A percentile compares a stretch with the other conserved stretches of the same genome.
Conservation (phyloP, 2,888 invertebrate genomes). For the Hyles lineata region DNA sequence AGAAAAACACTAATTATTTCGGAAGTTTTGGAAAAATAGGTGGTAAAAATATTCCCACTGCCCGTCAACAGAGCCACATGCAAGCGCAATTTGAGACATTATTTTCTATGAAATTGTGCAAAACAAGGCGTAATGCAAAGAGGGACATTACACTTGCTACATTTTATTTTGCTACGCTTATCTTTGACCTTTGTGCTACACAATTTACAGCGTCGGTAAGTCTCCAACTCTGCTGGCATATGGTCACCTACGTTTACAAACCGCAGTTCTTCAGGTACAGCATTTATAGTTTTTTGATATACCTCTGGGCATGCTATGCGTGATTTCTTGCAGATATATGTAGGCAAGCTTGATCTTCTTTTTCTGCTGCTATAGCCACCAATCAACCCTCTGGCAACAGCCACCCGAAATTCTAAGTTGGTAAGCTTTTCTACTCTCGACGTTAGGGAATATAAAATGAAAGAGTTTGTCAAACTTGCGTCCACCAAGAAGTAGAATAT, state of each 20-base stretch:
- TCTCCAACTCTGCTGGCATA: slow-evolving; percentile 34
- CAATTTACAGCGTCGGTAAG: slow-evolving; percentile 35
- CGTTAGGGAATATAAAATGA: slow-evolving; percentile 38
- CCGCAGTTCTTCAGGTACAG: slow-evolving; percentile 41
- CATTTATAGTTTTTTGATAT: slow-evolving; percentile 37
- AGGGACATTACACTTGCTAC: slow-evolving; percentile 34
- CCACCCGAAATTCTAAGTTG: slow-evolving; percentile 41
- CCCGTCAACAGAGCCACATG: slow-evolving; percentile 31
- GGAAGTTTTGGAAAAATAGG: slow-evolving; percentile 28
- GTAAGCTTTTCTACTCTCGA: slow-evolving; percentile 37
- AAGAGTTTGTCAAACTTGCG: slow-evolving; percentile 43
- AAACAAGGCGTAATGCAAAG: slow-evolving; percentile 37
- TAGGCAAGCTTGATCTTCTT: slow-evolving; percentile 33
- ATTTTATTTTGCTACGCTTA: slow-evolving; percentile 38
- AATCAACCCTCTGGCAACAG: slow-evolving; percentile 41
- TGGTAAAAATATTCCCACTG: slow-evolving; percentile 35
- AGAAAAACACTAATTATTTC: slow-evolving; percentile 6
- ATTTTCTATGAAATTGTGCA: slow-evolving; percentile 34
- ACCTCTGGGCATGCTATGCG: slow-evolving; percentile 33
- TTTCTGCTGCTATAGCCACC: slow-evolving; percentile 39
- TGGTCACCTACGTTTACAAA: slow-evolving; percentile 43
- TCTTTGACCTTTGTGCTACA: slow-evolving; percentile 28
- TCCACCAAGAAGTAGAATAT: slow-evolving; percentile 46
- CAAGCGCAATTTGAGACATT: slow-evolving; percentile 30
- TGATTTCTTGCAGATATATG: slow-evolving; percentile 33